Conservation (phyloP, 2,113 vertebrate species). For the Pitta sordida region DNA sequence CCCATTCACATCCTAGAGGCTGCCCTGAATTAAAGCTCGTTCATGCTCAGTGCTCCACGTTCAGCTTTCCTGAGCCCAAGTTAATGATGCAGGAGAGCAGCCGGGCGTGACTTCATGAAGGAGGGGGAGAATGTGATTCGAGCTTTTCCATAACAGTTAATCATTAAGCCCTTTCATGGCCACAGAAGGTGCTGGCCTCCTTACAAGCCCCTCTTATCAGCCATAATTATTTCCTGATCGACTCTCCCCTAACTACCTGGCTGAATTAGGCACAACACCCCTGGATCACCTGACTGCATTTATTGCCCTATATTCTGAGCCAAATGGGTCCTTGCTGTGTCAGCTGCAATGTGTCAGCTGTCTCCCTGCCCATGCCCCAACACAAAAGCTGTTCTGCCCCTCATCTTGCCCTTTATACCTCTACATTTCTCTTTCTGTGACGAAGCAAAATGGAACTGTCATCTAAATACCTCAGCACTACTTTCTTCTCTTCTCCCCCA, state of each 20-base stretch:
- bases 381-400: background rate
- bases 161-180: conserved; percentile 32
- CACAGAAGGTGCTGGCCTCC: conserved; percentile 33
- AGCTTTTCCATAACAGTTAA: conserved; percentile 32
- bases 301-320: conserved; percentile 34
- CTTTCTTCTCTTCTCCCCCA: background rate
- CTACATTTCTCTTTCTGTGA: background rate
- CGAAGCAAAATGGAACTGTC: background rate
- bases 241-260: conserved; percentile 6
- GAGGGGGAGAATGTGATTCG: background rate
- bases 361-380: background rate
- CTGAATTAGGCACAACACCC: background rate
- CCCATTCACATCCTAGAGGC: background rate
- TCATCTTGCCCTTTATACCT: background rate
- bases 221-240: conserved; percentile 50
- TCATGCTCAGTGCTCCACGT: background rate
- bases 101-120: background rate
- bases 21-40: background rate
- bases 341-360: conserved; percentile 20
- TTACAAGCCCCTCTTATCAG: conserved; percentile 28
- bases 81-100: background rate
- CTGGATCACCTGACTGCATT: conserved; percentile 49
- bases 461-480: background rate
- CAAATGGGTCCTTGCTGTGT: conserved; percentile 44
- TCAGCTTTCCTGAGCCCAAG: background rate